Evolutionary conservation across 2,113 vertebrate genomes (phyloP).

Genomic region (Probosciger aterrimus): DNA sequence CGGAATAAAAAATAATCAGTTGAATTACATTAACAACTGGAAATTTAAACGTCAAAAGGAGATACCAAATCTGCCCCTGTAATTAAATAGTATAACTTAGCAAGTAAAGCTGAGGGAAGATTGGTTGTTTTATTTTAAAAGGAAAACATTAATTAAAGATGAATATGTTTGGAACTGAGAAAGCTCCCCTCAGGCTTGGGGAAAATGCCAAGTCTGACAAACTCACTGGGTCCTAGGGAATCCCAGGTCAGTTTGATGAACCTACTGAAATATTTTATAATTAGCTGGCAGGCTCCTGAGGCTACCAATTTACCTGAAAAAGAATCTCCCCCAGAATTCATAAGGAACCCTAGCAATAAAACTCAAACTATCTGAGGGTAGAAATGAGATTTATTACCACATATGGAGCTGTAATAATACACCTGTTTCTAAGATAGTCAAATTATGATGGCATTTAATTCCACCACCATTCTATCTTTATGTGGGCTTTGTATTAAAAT

Average conservation of each 20-base stretch:
- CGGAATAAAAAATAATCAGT: not conserved
- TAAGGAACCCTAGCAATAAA: not conserved
- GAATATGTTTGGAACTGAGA: not conserved
- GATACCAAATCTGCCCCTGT: not conserved
- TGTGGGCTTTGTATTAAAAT: not conserved
- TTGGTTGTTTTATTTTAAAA: constrained; percentile 1
- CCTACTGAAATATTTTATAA: constrained; percentile 50
- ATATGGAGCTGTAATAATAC: not conserved
- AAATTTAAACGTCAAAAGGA: not conserved
- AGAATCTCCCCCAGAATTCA: not conserved
- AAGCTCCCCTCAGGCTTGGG: constrained; percentile 16
- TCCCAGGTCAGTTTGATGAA: constrained; percentile 40
- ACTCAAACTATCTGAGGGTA: not conserved
- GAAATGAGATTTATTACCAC: not conserved
- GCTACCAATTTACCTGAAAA: constrained; percentile 36
- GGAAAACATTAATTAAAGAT: constrained; percentile 50
- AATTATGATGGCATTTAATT: not conserved
- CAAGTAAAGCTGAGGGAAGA: not conserved
- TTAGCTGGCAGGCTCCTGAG: constrained; percentile 21
- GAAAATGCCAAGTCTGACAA: constrained; percentile 44
- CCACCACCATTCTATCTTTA: not conserved
- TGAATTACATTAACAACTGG: not conserved
- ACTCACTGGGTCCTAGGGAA: constrained; percentile 7
- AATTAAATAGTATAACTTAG: constrained; percentile 9
- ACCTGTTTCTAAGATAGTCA: not conserved